Base-by-base conservation (phyloP, 2,113 vertebrate genomes). In the Pomatostomus ruficeps region DNA sequence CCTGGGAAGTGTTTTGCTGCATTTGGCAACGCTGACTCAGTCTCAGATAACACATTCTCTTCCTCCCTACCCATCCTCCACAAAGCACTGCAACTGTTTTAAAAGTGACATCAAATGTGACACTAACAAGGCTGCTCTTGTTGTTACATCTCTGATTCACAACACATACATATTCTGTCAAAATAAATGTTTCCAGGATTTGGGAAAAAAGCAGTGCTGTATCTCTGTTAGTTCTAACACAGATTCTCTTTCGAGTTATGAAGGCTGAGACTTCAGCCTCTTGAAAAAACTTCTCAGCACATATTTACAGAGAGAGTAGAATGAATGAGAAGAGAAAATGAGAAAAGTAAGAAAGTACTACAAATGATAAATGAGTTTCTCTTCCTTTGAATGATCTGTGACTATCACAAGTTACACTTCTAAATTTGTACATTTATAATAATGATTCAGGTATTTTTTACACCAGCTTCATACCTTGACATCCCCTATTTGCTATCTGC, bases 391-490 rank as follows among this genome's bases (percentile, higher is more conserved):
- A 38, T 14, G 22, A 88, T 70, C 42, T 62, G 33, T 70, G 28
- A 66, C 66, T 78, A 51, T 49, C 45, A 40, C 6, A 35, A 88
- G 36, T 24, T 72, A 59, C 4, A 13, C 14, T 70, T 62, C 49
- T 20, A 72, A 85, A 58, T 8, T n/a, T 38, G 6, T 6, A 68
- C 14, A 25, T 40, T 81, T 54, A 31, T 19, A 91, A 46, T 59
- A 67, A 62, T 5, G 24, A 87, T 29, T 14, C 40, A 48, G 22
- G 40, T 42, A 22, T n/a, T 61, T 83, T 68, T 57, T 28, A 65
- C 28, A 70, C 23, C 4, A 51, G 7, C 72, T 15, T 31, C 95
- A 92, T 98, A 99, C 99, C 99, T 98, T 98, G 98, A 96, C 99
- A 99, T 91, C 95, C 97, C 91, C 98, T 98, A 68, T 97, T 95